Evolutionary conservation across 2,113 vertebrate species (phyloP).

Genomic region (Antechinus flavipes): DNA sequence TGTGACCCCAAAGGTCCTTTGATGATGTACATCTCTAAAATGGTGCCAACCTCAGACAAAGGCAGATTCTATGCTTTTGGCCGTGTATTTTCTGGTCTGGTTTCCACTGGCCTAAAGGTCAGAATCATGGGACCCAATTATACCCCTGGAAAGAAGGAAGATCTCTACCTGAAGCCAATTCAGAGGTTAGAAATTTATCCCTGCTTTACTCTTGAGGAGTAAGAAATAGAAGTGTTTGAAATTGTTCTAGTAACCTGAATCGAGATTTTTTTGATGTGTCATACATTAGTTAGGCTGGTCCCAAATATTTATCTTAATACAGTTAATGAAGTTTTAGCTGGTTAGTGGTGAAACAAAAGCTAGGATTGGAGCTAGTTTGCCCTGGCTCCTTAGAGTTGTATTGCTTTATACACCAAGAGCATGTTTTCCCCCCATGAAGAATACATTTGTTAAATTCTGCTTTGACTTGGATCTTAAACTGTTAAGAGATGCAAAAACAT

Average conservation of each 20-base stretch:
- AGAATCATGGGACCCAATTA: constrained; percentile 99
- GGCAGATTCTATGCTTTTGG: constrained; percentile 98
- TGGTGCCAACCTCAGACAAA: constrained; percentile 97
- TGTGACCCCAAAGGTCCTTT: constrained; percentile 95
- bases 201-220: background rate
- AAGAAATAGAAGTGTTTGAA: background rate
- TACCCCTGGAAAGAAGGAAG: constrained; percentile 96
- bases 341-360: background rate
- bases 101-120: constrained; percentile 95
- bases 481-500: background rate
- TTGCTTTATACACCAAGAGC: background rate
- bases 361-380: background rate
- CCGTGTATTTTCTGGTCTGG: constrained; percentile 94
- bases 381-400: background rate
- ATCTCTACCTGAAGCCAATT: constrained; percentile 96
- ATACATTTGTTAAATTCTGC: background rate
- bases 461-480: background rate
- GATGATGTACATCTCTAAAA: constrained; percentile 99
- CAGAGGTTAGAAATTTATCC: constrained; percentile 89
- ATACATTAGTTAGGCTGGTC: background rate
- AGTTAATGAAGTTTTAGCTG: background rate
- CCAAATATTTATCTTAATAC: background rate
- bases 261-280: background rate
- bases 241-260: background rate
- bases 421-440: background rate